Conservation (phyloP, 2,888 invertebrate species). For the Octodonta nipae region DNA sequence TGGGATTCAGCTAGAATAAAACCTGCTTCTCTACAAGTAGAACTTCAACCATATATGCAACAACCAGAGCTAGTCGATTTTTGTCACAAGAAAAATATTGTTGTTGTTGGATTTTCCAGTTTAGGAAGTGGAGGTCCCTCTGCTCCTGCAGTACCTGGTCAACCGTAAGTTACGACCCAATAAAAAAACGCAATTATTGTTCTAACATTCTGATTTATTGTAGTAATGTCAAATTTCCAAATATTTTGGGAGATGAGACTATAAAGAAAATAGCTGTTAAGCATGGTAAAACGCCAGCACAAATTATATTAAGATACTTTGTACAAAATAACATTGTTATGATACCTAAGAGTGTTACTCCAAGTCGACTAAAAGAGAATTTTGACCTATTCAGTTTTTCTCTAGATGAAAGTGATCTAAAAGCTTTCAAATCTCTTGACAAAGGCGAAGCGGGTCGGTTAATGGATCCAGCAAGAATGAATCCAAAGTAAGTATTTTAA, state of each 20-base stretch:
- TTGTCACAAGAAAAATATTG: conserved; percentile 5
- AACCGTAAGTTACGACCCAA: too few relatives aligned
- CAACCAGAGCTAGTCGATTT: conserved; percentile 31
- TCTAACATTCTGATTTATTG: too few relatives aligned
- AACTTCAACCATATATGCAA: conserved; percentile 38
- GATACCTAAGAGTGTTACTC: conserved; percentile 5
- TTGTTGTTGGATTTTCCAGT: conserved; percentile 4
- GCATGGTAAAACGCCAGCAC: conserved; percentile 3
- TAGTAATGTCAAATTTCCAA: too few relatives aligned
- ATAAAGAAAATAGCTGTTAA: conserved; percentile 3
- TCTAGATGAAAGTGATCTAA: conserved; percentile 2
- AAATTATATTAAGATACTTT: conserved; percentile 4
- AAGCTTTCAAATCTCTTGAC: conserved; percentile 27
- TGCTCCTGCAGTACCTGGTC: too few relatives aligned
- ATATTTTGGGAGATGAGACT: not conserved
- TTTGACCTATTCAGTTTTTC: conserved; percentile 4
- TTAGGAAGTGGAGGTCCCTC: too few relatives aligned
- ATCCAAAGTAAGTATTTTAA: not conserved
- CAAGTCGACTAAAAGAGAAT: conserved; percentile 2
- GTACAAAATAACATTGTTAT: conserved; percentile 2
- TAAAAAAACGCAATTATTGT: too few relatives aligned
- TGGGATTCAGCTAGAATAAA: conserved; percentile 37
- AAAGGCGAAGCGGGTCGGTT: conserved; percentile 1
- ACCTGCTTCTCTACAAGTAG: conserved; percentile 51
- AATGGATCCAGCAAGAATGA: not conserved